These are phyloP conservation scores for Cossypha caffra DNA, from an alignment of 2,797 vertebrate genomes.

Conservation along the genomic window DNA sequence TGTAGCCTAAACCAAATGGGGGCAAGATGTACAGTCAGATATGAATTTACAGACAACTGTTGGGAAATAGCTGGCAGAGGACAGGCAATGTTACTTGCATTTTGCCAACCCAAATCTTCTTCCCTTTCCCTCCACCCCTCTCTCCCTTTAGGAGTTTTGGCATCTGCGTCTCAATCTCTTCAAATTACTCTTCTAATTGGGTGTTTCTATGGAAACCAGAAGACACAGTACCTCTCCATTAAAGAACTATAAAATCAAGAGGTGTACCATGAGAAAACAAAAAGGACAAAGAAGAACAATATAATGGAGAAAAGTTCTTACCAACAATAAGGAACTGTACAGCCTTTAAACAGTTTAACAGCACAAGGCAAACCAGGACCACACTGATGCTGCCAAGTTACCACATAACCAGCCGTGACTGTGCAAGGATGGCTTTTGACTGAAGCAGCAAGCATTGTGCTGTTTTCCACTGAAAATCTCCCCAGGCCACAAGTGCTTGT, in stretches of 20 bases:
- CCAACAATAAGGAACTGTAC: not conserved
- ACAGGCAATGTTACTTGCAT: constrained; percentile 34
- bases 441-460: not conserved
- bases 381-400: not conserved
- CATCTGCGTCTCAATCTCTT: constrained; percentile 58
- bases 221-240: constrained; percentile 42
- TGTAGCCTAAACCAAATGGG: constrained; percentile 72
- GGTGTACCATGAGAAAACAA: constrained; percentile 49
- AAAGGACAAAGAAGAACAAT: not conserved
- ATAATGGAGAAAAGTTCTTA: constrained; percentile 13
- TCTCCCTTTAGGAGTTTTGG: constrained; percentile 61
- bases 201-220: constrained; percentile 67
- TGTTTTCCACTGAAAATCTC: not conserved
- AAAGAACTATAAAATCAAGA: constrained; percentile 53
- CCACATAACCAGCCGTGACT: not conserved
- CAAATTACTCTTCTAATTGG: constrained; percentile 67
- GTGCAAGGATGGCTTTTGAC: not conserved
- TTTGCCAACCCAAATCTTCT: constrained; percentile 61
- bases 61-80: constrained; percentile 63
- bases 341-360: not conserved
- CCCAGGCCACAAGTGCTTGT: not conserved
- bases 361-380: not conserved
- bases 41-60: constrained; percentile 18
- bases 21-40: constrained; percentile 77
- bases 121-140: not conserved